These are phyloP conservation scores for Drosophila miranda DNA, from an alignment of 1,140 invertebrate species.

Conservation along the genomic window DNA sequence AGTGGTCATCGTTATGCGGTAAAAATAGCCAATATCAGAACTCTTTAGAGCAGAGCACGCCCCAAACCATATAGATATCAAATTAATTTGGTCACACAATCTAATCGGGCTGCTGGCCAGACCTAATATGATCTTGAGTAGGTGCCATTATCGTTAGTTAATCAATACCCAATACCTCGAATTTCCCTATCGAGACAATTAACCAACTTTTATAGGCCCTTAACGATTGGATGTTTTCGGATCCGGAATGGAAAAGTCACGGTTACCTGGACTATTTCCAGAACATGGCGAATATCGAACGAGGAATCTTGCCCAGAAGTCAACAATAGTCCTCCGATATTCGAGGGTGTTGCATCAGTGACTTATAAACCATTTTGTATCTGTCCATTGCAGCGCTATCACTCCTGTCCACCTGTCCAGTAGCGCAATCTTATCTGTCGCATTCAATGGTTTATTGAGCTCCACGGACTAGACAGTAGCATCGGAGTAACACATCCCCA, in stretches of 20 bases:
- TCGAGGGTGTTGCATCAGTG: not conserved
- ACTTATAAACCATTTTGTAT: slow-evolving; percentile 5
- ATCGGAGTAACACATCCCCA: not conserved
- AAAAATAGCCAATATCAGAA: slow-evolving; percentile 1
- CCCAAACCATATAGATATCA: slow-evolving; percentile 29
- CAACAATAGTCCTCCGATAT: too few species aligned
- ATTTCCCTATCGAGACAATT: slow-evolving; percentile 48
- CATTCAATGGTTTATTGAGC: slow-evolving; percentile 11
- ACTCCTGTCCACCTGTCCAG: slow-evolving; percentile 2
- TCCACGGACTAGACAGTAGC: slow-evolving; percentile 31
- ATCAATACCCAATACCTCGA: slow-evolving; percentile 8
- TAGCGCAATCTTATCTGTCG: slow-evolving; percentile 42
- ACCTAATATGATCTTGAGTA: slow-evolving; percentile 52
- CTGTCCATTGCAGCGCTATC: too few species aligned
- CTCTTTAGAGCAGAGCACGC: not conserved
- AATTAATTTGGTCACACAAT: slow-evolving; percentile 26
- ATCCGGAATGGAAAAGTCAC: slow-evolving; percentile 39
- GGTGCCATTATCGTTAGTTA: slow-evolving; percentile 37
- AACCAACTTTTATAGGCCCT: slow-evolving; percentile 47
- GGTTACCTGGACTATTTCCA: slow-evolving; percentile 34
- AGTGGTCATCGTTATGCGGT: slow-evolving; percentile 37
- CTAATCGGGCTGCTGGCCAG: slow-evolving; percentile 44
- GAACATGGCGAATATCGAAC: not conserved
- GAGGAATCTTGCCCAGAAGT: not conserved
- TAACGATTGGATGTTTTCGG: slow-evolving; percentile 22